Evolutionary conservation across 53 echinoderm and acorn worm genomes (phyloP), one percentile per base, ranked within the genome.

Genomic region (Apostichopus leukothele): DNA sequence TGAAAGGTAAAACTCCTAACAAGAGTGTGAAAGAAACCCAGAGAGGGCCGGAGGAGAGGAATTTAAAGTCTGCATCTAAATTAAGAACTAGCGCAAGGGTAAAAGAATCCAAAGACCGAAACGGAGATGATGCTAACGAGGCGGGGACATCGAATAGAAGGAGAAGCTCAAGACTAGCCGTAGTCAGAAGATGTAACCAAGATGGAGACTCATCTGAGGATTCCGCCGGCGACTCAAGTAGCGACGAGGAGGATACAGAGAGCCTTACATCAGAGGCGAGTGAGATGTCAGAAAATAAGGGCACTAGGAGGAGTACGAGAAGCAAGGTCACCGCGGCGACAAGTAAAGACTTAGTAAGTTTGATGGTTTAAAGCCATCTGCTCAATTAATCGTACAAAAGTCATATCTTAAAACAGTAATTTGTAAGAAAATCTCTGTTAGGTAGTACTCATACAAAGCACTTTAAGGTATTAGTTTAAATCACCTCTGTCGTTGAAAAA

Each of bases 121-220:
- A 63, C 16, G 63, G 63, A 63, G 12, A 63, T 3, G 39, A 39
- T 39, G 39, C 39, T 39, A 39, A 39, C 6, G 63, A 13, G 16
- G 63, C 14, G 75, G 39, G 20, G 26, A 16, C 83, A 57, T 83
- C 83, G 20, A 59, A n/a, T 7, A 83, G 60, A n/a, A 57, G 83
- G 21, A 57, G 83, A 61, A 83, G 83, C 60, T 16, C 83, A 57
- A 83, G 83, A 59, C 3, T 83, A 13, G 83, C 83, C 7, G 60
- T 57, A 19, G 52, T 60, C 63, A 89, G 91, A 84, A 83, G 83
- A 6, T 75, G 84, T 1, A 1, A 78, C 74, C 73, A 83, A 19
- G 89, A 85, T 60, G 90, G 87, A 71, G 92, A 92, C 52, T 94
- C 93, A 83, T 94, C 93, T 86, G 95, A 93, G 23, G 92, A 90